Evolutionary conservation across 2,888 invertebrate species (phyloP).

Genomic region (Oxyteleia sp.): DNA sequence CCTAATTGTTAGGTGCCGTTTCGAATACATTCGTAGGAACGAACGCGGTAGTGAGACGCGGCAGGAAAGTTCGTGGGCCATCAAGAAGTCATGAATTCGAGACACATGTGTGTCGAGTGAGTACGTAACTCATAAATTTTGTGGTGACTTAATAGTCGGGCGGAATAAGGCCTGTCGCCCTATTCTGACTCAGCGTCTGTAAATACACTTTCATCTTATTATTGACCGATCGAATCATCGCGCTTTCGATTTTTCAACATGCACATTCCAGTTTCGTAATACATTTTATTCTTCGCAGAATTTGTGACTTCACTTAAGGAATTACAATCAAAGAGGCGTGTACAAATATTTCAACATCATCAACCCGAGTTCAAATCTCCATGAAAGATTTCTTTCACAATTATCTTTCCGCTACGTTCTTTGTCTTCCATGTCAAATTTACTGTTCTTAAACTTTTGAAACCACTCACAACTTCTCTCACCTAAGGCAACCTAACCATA

Average conservation of each 20-base stretch:
- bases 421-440: no score
- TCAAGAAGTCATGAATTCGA: conserved; percentile 43
- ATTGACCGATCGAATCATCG: conserved; percentile 33
- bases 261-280: neutral
- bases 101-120: conserved; percentile 33
- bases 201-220: conserved; percentile 40
- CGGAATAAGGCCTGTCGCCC: conserved; percentile 42
- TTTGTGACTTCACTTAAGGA: neutral
- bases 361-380: no score
- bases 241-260: neutral
- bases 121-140: conserved; percentile 57
- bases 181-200: conserved; percentile 52
- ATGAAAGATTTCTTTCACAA: no score
- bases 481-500: no score
- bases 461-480: no score
- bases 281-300: neutral
- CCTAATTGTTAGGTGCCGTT: conserved; percentile 13
- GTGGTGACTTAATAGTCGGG: conserved; percentile 51
- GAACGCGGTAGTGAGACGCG: conserved; percentile 15
- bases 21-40: conserved; percentile 1
- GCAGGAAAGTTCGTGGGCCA: conserved; percentile 39
- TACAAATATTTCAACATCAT: no score
- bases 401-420: no score
- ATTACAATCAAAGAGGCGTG: no score
- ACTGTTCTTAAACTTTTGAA: no score